phyloP scores from a whole-genome alignment of 2,113 vertebrate species.

The Clarias macrocephalus region DNA sequence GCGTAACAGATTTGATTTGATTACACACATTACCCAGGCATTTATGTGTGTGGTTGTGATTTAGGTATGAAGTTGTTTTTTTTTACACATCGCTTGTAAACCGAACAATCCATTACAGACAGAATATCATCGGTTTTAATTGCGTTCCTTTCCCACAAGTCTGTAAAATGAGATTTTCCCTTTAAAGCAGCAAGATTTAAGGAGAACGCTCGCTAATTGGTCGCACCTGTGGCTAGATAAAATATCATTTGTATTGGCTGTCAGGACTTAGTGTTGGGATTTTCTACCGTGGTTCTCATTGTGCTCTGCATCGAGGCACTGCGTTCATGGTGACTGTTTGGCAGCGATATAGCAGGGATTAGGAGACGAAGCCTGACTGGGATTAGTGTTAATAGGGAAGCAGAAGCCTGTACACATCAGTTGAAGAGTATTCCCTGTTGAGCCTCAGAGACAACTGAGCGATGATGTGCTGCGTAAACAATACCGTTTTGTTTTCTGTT shows the following conservation, averaged over 20 bases:
- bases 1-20: slow-evolving; percentile 29
- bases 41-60: slow-evolving; percentile 15
- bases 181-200: slow-evolving; percentile 22
- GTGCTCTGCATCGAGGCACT: slow-evolving; percentile 1
- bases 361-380: slow-evolving; percentile 25
- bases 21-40: slow-evolving; percentile 11
- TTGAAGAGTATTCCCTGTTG: not conserved
- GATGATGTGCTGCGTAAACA: slow-evolving; percentile 29
- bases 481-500: slow-evolving; percentile 12
- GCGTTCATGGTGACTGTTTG: slow-evolving; percentile 35
- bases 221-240: slow-evolving; percentile 13
- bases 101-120: slow-evolving; percentile 30
- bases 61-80: not conserved
- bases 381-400: slow-evolving; percentile 39
- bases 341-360: slow-evolving; percentile 41
- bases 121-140: slow-evolving; percentile 29
- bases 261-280: slow-evolving; percentile 17
- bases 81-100: slow-evolving; percentile 16
- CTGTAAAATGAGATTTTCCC: slow-evolving; percentile 22
- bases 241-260: slow-evolving; percentile 48
- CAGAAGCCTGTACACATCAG: slow-evolving; percentile 30
- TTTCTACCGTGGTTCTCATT: slow-evolving; percentile 13
- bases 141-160: slow-evolving; percentile 27
- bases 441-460: slow-evolving; percentile 3
- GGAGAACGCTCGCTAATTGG: slow-evolving; percentile 30